A percentile compares a stretch with the other conserved stretches of the same genome.
These are phyloP conservation scores for Channallabes apus DNA, from an alignment of 2,797 vertebrate genomes.

Conservation along the genomic window DNA sequence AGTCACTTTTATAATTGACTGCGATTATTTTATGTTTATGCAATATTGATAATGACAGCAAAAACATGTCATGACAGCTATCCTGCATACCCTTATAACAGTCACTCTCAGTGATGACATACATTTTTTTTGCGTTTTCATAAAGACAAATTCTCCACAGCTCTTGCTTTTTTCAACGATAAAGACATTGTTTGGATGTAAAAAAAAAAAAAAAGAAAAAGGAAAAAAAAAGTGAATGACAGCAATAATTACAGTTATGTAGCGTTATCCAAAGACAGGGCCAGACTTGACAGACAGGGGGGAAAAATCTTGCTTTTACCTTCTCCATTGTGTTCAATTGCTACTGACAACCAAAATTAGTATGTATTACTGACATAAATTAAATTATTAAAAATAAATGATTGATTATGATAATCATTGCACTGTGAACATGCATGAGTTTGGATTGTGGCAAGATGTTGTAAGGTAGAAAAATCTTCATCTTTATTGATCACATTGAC, in stretches of 20 bases:
- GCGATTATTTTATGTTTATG: not conserved
- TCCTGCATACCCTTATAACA: not conserved
- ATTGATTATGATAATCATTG: not conserved
- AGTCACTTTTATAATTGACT: not conserved
- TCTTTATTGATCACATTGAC: not conserved
- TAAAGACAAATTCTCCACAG: not conserved
- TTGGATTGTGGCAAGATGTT: not conserved
- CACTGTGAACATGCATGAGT: not conserved
- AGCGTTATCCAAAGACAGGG: not conserved
- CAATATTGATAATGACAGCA: not conserved
- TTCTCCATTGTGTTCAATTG: not conserved
- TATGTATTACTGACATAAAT: not conserved
- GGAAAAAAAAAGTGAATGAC: not conserved
- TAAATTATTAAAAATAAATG: not conserved
- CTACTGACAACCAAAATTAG: not conserved
- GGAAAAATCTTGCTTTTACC: not conserved
- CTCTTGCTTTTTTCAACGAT: not conserved
- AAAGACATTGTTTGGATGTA: not conserved
- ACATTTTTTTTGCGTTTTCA: not conserved
- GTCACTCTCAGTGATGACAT: not conserved
- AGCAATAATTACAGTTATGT: slow-evolving; percentile 6
- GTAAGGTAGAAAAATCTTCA: not conserved
- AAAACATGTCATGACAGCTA: not conserved
- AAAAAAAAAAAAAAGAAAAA: not conserved
- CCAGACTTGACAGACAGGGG: not conserved